Evolutionary conservation across 2,113 vertebrate genomes (phyloP).

Genomic region (Mormoops blainvillei): DNA sequence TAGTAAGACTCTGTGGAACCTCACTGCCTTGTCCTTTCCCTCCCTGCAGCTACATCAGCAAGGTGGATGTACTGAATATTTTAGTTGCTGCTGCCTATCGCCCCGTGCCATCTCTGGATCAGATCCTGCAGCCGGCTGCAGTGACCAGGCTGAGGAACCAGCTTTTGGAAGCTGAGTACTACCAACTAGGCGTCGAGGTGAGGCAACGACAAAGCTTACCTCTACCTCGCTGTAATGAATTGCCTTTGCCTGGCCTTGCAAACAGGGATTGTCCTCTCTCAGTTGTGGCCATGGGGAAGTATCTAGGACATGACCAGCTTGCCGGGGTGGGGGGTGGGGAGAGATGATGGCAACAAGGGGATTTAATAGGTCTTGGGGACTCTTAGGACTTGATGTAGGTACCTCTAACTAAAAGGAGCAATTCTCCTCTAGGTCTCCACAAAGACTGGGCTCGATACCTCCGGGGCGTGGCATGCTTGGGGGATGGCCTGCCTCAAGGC

Average conservation of each 20-base stretch:
- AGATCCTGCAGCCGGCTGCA: conserved; percentile 91
- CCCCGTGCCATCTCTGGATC: conserved; percentile 92
- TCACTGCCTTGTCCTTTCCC: conserved; percentile 17
- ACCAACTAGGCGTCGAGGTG: conserved; percentile 96
- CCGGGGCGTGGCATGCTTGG: conserved; percentile 97
- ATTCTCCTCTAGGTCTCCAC: conserved; percentile 90
- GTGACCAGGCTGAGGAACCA: conserved; percentile 92
- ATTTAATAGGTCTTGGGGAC: not conserved
- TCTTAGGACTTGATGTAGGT: not conserved
- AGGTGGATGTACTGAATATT: conserved; percentile 95
- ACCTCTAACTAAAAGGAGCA: not conserved
- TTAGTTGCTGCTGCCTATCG: conserved; percentile 93
- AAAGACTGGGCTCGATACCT: conserved; percentile 93
- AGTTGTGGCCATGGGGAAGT: not conserved
- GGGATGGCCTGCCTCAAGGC: conserved; percentile 95
- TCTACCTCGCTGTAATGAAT: not conserved
- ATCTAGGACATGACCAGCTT: not conserved
- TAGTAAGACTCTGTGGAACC: not conserved
- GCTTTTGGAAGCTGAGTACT: conserved; percentile 95
- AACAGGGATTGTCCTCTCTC: not conserved
- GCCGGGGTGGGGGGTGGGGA: too few relatives aligned
- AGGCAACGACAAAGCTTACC: conserved; percentile 18
- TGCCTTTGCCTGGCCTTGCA: not conserved
- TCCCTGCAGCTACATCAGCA: conserved; percentile 93
- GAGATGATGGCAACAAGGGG: not conserved